These are phyloP conservation scores for Drosophila aldrichi DNA, from an alignment of 2,888 invertebrate species.

Conservation along the genomic window DNA sequence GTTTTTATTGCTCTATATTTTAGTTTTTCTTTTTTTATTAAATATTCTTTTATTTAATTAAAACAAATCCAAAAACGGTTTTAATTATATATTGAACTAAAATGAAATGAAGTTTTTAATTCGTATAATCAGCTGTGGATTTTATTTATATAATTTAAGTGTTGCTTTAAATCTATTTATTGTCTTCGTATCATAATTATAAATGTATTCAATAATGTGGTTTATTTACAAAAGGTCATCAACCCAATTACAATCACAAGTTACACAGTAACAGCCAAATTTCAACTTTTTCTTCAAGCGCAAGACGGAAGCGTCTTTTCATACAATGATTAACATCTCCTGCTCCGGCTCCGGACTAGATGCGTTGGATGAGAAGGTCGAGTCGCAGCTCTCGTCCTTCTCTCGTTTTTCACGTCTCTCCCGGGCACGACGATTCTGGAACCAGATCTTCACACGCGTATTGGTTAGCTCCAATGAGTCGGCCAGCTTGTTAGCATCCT, in stretches of 20 bases:
- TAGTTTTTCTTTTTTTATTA: too few relatives aligned
- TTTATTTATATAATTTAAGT: slow-evolving; percentile 2
- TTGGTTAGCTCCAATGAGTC: slow-evolving; percentile 88
- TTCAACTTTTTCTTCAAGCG: neutral
- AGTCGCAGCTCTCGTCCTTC: slow-evolving; percentile 81
- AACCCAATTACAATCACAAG: slow-evolving; percentile 37
- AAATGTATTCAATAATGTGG: slow-evolving; percentile 1
- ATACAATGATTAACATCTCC: slow-evolving; percentile 62
- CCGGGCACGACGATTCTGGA: slow-evolving; percentile 92
- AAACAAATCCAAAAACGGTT: too few relatives aligned
- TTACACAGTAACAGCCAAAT: slow-evolving; percentile 31
- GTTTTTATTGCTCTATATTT: too few relatives aligned
- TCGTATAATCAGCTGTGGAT: neutral
- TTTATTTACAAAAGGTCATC: slow-evolving; percentile 19
- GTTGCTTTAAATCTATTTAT: slow-evolving; percentile 9
- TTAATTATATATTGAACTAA: neutral
- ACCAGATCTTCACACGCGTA: slow-evolving; percentile 91
- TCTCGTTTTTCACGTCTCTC: slow-evolving; percentile 89
- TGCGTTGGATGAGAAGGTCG: slow-evolving; percentile 83
- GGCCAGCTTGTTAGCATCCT: slow-evolving; percentile 88
- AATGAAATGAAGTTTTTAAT: too few relatives aligned
- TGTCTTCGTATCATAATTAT: slow-evolving; percentile 22
- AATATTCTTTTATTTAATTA: too few relatives aligned
- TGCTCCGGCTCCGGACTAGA: slow-evolving; percentile 83
- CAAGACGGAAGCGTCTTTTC: slow-evolving; percentile 1